phyloP scores from a whole-genome alignment of 2,113 vertebrate genomes.

The Lamprotornis superbus region DNA sequence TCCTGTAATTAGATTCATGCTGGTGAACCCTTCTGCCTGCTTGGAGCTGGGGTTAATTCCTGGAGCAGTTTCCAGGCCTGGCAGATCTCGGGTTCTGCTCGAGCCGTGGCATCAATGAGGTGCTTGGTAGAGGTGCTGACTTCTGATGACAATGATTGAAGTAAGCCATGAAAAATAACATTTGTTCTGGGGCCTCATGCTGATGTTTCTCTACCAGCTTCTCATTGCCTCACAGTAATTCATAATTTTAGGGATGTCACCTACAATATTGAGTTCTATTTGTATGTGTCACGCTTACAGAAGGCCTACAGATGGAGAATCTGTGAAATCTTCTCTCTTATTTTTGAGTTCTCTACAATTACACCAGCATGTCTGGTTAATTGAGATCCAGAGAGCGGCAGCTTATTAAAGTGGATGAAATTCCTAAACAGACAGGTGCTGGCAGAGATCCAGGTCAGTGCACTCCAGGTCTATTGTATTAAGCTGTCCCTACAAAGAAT shows the following conservation, averaged over 20 bases:
- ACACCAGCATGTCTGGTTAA: slow-evolving; percentile 45
- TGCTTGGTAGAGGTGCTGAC: not conserved
- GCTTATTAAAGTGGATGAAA: slow-evolving; percentile 60
- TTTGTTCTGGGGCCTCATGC: slow-evolving; percentile 36
- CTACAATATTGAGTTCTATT: slow-evolving; percentile 35
- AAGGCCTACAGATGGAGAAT: slow-evolving; percentile 51
- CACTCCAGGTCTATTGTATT: slow-evolving; percentile 32
- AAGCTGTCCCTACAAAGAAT: slow-evolving; percentile 22
- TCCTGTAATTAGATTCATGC: slow-evolving; percentile 20
- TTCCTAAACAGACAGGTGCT: slow-evolving; percentile 50
- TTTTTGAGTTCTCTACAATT: slow-evolving; percentile 33
- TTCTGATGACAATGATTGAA: slow-evolving; percentile 57
- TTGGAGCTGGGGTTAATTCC: slow-evolving; percentile 23
- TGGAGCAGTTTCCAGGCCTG: slow-evolving; percentile 5
- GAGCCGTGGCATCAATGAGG: not conserved
- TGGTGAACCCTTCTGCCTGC: slow-evolving; percentile 26
- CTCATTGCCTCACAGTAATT: slow-evolving; percentile 22
- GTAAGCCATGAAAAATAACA: slow-evolving; percentile 40
- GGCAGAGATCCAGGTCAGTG: slow-evolving; percentile 20
- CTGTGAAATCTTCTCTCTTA: slow-evolving; percentile 9
- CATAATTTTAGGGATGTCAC: slow-evolving; percentile 44
- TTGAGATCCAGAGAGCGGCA: slow-evolving; percentile 40
- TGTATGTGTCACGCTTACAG: slow-evolving; percentile 51
- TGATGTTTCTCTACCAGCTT: slow-evolving; percentile 21
- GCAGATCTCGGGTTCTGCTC: not conserved